These are phyloP conservation scores for Cichladusa arquata DNA, from an alignment of 2,113 vertebrate genomes.

Conservation along the genomic window DNA sequence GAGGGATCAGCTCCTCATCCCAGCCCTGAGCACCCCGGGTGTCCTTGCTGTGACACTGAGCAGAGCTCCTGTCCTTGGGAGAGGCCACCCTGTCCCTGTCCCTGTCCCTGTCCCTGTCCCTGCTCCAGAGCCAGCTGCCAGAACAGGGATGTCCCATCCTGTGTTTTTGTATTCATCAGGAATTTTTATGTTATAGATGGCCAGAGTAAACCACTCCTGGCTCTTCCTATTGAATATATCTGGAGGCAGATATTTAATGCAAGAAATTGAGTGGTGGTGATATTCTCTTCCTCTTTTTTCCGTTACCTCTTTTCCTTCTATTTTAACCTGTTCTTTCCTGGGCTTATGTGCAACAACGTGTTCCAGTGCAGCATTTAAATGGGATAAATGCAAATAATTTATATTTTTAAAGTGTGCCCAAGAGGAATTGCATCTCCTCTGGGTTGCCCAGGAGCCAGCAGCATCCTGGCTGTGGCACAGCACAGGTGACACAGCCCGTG, in stretches of 20 bases:
- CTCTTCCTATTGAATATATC: not conserved
- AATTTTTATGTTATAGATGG: not conserved
- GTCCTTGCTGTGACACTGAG: rapidly evolving
- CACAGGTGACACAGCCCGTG: not conserved
- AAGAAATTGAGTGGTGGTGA: not conserved
- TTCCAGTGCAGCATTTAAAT: not conserved
- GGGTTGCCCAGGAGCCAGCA: not conserved
- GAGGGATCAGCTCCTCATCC: not conserved
- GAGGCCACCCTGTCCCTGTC: not conserved
- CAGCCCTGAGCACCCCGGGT: not conserved
- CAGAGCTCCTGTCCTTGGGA: rapidly evolving
- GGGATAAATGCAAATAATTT: not conserved
- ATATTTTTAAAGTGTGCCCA: not conserved
- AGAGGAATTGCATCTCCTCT: not conserved
- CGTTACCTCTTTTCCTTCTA: not conserved
- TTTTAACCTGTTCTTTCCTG: not conserved
- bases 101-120: rapidly evolving
- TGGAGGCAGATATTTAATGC: not conserved
- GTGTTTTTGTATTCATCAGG: not conserved
- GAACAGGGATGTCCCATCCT: rapidly evolving
- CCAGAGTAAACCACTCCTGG: not conserved
- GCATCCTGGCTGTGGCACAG: not conserved
- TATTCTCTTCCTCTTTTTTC: not conserved
- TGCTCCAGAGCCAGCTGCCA: not conserved
- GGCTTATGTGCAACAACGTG: not conserved